A percentile compares a stretch with the other conserved stretches of the same genome.
phyloP scores from a whole-genome alignment of 2,113 vertebrate genomes.

The Varanus salvator region DNA sequence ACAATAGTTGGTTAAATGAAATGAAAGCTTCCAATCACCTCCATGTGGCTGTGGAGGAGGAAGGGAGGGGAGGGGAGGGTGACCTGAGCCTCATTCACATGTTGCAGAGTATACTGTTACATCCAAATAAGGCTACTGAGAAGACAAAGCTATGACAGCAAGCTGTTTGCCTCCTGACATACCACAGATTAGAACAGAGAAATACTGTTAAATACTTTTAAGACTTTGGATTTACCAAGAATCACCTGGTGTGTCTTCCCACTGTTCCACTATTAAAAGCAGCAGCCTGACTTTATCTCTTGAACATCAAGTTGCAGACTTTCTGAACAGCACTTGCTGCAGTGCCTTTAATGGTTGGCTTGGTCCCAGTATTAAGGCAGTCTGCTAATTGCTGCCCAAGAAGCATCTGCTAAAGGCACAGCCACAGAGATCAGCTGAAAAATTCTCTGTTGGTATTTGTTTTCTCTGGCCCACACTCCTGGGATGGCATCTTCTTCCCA shows the following conservation, averaged over 20 bases:
- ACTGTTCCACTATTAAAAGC: background rate
- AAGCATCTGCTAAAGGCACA: background rate
- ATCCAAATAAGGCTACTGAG: background rate
- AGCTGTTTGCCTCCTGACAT: background rate
- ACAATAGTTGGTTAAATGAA: background rate
- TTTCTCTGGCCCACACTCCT: background rate
- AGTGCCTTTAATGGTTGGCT: background rate
- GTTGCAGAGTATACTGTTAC: background rate
- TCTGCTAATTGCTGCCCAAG: background rate
- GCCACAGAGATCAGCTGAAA: background rate
- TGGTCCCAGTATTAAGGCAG: background rate
- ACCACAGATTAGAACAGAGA: background rate
- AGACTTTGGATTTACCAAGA: background rate
- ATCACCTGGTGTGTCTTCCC: background rate
- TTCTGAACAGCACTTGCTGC: background rate
- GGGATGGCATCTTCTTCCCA: background rate
- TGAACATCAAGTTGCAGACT: background rate
- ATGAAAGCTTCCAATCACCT: background rate
- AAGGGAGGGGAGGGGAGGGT: background rate
- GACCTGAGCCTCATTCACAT: background rate
- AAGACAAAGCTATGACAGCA: conserved; percentile 3
- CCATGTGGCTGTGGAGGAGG: background rate
- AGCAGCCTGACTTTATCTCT: background rate
- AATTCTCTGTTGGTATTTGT: background rate
- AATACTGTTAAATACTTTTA: background rate